phyloP scores from a whole-genome alignment of 1,140 invertebrate species.

The Drosophila ironensis region DNA sequence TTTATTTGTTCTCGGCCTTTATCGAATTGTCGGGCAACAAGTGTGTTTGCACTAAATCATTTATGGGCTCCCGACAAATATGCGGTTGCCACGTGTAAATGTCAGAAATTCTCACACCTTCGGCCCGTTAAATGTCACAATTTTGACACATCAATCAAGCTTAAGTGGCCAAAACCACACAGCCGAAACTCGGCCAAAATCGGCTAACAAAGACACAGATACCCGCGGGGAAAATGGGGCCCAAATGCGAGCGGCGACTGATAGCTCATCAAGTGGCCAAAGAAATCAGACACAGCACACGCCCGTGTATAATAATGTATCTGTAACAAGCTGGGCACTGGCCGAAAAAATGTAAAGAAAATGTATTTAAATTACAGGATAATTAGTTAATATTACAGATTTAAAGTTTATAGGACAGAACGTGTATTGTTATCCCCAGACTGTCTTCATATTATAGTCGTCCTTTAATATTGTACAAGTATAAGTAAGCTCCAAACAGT shows the following conservation, averaged over 20 bases:
- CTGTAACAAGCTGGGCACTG: not conserved
- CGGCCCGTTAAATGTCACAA: constrained; percentile 19
- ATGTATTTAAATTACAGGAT: not conserved
- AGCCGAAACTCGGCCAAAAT: not conserved
- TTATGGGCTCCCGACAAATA: constrained; percentile 17
- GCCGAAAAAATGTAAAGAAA: not conserved
- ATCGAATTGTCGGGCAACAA: constrained; percentile 22
- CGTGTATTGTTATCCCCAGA: too few relatives aligned
- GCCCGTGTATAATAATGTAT: constrained; percentile 20
- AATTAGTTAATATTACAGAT: too few relatives aligned
- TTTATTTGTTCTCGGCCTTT: constrained; percentile 9
- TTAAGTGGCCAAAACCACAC: constrained; percentile 37
- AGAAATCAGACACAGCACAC: constrained; percentile 47
- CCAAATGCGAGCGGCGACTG: constrained; percentile 3
- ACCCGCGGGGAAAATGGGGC: not conserved
- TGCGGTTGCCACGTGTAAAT: constrained; percentile 25
- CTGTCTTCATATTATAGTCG: too few relatives aligned
- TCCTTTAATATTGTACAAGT: too few relatives aligned
- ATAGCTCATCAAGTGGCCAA: constrained; percentile 38
- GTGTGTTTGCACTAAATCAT: constrained; percentile 30
- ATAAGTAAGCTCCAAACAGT: too few relatives aligned
- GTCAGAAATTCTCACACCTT: constrained; percentile 17
- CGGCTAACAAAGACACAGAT: not conserved
- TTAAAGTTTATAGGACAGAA: too few relatives aligned
- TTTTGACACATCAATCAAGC: constrained; percentile 60